phyloP scores from a whole-genome alignment of 2,888 invertebrate genomes.

The Pyralis farinalis region DNA sequence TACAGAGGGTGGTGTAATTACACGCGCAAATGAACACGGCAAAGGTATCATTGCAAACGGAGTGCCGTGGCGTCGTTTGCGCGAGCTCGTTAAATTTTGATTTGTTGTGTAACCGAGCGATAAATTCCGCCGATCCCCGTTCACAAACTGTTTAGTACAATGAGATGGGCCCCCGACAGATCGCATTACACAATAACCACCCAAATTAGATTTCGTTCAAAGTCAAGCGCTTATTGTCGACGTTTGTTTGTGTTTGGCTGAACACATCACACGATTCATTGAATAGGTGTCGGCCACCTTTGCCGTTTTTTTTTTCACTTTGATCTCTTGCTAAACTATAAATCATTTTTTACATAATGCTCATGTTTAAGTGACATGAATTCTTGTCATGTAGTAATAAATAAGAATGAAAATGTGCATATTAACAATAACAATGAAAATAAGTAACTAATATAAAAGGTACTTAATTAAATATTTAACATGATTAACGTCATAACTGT shows the following conservation, averaged over 20 bases:
- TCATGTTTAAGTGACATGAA: constrained; percentile 3
- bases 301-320: constrained; percentile 42
- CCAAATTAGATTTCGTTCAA: constrained; percentile 79
- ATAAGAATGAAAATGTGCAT: no score
- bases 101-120: constrained; percentile 79
- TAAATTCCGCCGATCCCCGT: constrained; percentile 58
- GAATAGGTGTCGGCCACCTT: constrained; percentile 68
- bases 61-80: constrained; percentile 46
- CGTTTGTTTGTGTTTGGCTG: constrained; percentile 67
- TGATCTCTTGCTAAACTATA: constrained; percentile 10
- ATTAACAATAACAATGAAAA: no score
- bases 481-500: no score
- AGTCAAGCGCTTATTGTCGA: constrained; percentile 77
- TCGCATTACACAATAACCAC: constrained; percentile 77
- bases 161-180: constrained; percentile 50
- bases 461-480: no score
- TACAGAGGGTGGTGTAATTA: constrained; percentile 62
- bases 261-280: constrained; percentile 67
- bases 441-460: no score
- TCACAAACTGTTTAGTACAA: constrained; percentile 45
- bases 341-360: constrained; percentile 20
- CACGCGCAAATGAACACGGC: constrained; percentile 57
- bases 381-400: no score
- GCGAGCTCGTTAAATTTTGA: constrained; percentile 75
- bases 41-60: constrained; percentile 51